Conservation (phyloP, 2,888 invertebrate species). For the Nasonia oneida region DNA sequence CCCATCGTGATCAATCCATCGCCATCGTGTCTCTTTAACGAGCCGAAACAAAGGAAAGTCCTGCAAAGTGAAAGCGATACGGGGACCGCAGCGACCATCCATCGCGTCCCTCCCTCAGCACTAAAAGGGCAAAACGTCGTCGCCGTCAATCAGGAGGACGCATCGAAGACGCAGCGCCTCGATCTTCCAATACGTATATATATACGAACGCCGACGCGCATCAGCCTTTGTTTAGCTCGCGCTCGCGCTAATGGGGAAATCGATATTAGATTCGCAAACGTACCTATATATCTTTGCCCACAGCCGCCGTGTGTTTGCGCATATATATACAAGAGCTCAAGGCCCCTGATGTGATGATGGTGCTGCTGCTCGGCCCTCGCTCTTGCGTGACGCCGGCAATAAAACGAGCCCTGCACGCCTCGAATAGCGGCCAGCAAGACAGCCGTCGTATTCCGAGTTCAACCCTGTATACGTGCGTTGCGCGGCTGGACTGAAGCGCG, state of each 20-base stretch:
- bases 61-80: background rate
- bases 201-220: background rate
- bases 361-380: constrained; percentile 2
- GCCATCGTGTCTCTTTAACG: background rate
- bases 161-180: background rate
- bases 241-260: constrained; percentile 49
- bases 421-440: constrained; percentile 9
- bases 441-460: constrained; percentile 5
- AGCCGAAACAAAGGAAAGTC: background rate
- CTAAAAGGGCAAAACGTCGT: constrained; percentile 15
- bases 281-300: constrained; percentile 52
- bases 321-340: constrained; percentile 1
- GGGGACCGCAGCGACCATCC: background rate
- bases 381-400: constrained; percentile 51
- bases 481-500: background rate
- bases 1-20: background rate
- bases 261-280: constrained; percentile 64
- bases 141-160: background rate
- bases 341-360: background rate
- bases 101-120: background rate
- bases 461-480: background rate
- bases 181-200: background rate
- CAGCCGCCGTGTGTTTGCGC: background rate
- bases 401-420: constrained; percentile 26
- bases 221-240: constrained; percentile 29